Percentiles rank a stretch among this genome's conserved stretches.
phyloP scores from a whole-genome alignment of 2,113 vertebrate species.

The Delphinus delphis region DNA sequence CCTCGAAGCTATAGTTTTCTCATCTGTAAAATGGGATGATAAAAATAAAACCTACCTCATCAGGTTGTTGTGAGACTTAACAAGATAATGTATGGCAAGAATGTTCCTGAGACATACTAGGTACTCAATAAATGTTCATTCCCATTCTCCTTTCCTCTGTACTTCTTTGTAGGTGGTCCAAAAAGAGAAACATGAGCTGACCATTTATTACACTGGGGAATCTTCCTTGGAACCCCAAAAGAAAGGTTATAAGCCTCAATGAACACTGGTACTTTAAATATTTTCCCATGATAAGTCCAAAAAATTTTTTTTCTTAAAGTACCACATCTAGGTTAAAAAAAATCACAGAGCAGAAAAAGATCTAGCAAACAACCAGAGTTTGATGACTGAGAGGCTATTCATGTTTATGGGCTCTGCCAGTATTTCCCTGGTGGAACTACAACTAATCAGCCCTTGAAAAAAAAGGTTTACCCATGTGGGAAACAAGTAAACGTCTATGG shows the following conservation, averaged over 20 bases:
- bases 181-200: slow-evolving; percentile 5
- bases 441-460: background rate
- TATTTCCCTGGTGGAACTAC: background rate
- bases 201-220: background rate
- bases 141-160: background rate
- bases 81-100: background rate
- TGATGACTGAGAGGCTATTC: background rate
- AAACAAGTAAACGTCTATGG: background rate
- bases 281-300: background rate
- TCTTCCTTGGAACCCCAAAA: background rate
- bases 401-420: background rate
- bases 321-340: background rate
- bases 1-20: background rate
- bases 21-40: background rate
- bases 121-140: background rate
- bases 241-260: background rate
- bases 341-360: background rate
- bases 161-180: background rate
- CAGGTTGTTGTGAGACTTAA: background rate
- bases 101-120: background rate
- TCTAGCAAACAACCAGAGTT: background rate
- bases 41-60: slow-evolving; percentile 17
- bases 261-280: background rate
- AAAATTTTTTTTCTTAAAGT: background rate
- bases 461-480: background rate